Conservation (phyloP, 1,140 invertebrate species). For the Drosophila virilis region DNA sequence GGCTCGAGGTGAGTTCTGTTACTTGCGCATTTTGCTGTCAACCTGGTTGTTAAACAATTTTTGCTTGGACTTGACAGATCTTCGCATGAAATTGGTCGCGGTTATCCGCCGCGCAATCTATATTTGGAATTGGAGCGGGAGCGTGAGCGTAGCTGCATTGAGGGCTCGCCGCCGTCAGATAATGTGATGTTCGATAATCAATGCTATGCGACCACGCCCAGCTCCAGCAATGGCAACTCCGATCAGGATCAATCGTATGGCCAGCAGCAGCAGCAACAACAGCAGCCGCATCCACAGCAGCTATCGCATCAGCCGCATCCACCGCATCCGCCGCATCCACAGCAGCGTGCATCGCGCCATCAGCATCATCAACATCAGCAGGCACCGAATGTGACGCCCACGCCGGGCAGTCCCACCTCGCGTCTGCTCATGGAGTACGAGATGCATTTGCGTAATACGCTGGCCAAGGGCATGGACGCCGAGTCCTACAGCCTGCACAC, state of each 20-base stretch:
- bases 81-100: slow-evolving; percentile 87
- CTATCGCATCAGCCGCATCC: slow-evolving; percentile 80
- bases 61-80: slow-evolving; percentile 83
- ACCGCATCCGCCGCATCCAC: slow-evolving; percentile 67
- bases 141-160: slow-evolving; percentile 86
- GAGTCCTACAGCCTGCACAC: slow-evolving; percentile 97
- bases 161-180: slow-evolving; percentile 94
- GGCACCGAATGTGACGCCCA: slow-evolving; percentile 88
- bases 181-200: slow-evolving; percentile 97
- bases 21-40: neutral
- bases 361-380: slow-evolving; percentile 82
- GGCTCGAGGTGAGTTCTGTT: slow-evolving; percentile 83
- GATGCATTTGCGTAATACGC: slow-evolving; percentile 96
- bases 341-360: slow-evolving; percentile 60
- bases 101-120: slow-evolving; percentile 86
- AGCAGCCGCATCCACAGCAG: slow-evolving; percentile 45
- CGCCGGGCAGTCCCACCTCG: slow-evolving; percentile 94
- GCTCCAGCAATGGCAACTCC: slow-evolving; percentile 95
- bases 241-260: slow-evolving; percentile 91
- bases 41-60: slow-evolving; percentile 4
- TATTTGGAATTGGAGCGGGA: slow-evolving; percentile 93
- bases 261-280: slow-evolving; percentile 85
- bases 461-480: slow-evolving; percentile 97
- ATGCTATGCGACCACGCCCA: slow-evolving; percentile 96
- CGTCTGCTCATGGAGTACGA: slow-evolving; percentile 96